A percentile compares a stretch with the other conserved stretches of the same genome.
Evolutionary conservation across 2,113 vertebrate genomes (phyloP).

Genomic region (Rhea americana): DNA sequence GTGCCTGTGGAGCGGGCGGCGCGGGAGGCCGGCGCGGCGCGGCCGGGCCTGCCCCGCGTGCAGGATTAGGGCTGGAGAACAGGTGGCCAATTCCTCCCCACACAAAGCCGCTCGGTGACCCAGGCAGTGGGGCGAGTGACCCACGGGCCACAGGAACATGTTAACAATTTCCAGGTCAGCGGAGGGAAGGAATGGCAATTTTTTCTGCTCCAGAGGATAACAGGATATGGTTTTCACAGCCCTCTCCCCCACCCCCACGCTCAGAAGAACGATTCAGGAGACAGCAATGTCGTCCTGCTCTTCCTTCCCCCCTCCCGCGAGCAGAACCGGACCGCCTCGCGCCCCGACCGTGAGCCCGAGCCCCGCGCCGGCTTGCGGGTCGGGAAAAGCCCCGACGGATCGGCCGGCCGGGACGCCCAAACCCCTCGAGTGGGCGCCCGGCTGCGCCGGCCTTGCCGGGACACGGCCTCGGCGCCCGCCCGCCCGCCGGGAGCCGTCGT

Average conservation of each 20-base stretch:
- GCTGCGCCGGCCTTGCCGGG: too few relatives aligned
- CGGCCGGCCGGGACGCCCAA: too few relatives aligned
- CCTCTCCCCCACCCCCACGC: not conserved
- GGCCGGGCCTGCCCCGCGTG: rapidly evolving
- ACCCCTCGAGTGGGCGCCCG: too few relatives aligned
- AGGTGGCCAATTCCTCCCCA: constrained; percentile 23
- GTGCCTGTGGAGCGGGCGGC: too few relatives aligned
- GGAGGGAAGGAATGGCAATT: constrained; percentile 47
- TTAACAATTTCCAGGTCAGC: constrained; percentile 60
- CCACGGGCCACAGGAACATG: constrained; percentile 6
- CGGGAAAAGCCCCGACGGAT: too few relatives aligned
- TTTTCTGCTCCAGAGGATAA: constrained; percentile 14
- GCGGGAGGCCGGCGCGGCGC: not conserved
- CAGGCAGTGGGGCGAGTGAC: constrained; percentile 24
- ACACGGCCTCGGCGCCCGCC: too few relatives aligned
- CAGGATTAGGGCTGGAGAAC: not conserved
- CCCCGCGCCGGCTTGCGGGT: too few relatives aligned
- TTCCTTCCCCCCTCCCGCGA: not conserved
- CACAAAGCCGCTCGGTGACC: not conserved
- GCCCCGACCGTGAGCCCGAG: too few relatives aligned
- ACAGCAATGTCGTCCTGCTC: rapidly evolving
- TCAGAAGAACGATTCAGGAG: not conserved
- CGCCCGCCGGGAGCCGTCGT: too few relatives aligned
- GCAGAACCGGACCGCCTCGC: not conserved
- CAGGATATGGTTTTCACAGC: not conserved